Evolutionary conservation across 2,888 invertebrate species (phyloP), one percentile per base, ranked within the genome.

Genomic region (Endomychus coccineus): DNA sequence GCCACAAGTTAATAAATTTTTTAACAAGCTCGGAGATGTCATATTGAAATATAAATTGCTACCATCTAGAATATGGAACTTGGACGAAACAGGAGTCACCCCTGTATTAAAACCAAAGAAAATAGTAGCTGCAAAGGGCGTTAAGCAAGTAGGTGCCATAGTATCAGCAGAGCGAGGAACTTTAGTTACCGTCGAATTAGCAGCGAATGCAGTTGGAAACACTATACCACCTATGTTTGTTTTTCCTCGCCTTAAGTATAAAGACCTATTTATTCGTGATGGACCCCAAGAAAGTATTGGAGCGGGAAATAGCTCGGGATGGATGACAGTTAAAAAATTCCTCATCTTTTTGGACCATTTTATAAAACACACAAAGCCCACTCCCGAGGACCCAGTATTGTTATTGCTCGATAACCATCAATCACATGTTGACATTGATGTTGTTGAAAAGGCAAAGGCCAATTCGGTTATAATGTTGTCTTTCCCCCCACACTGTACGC

Each of bases 281-380:
- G 54, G 56, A 5, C 59, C 58, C 10, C 39, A 48, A 25, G 57
- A 45, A 2, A 49, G 40, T 24, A 55, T 55, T 44, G 57, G 56
- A n/a, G 50, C 50, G 27, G 58, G 52, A 3, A 59, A 61, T 42
- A 13, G 14, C 3, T 49, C 48, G 2, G 56, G 58, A 13, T 59
- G 56, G 59, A 58, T 58, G 51, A 47, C 47, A 7, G 43, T 10
- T 4, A 42, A 27, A 15, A 48, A 52, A 30, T 57, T 59, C 23
- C 9, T 43, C 3, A 32, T 35, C n/a, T 58, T 46, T 43, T 36
- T 57, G 34, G 41, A 58, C 11, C 55, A 60, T 35, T 59, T 59
- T 32, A 46, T 53, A 16, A 48, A 52, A 21, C 19, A 36, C 27
- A 28, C 35, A 4, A 48, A 41, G 9, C 39, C 50, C 9, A 44